A percentile compares a stretch with the other conserved stretches of the same genome.
Evolutionary conservation across 2,888 invertebrate genomes (phyloP).

Genomic region (Dynastes maya): DNA sequence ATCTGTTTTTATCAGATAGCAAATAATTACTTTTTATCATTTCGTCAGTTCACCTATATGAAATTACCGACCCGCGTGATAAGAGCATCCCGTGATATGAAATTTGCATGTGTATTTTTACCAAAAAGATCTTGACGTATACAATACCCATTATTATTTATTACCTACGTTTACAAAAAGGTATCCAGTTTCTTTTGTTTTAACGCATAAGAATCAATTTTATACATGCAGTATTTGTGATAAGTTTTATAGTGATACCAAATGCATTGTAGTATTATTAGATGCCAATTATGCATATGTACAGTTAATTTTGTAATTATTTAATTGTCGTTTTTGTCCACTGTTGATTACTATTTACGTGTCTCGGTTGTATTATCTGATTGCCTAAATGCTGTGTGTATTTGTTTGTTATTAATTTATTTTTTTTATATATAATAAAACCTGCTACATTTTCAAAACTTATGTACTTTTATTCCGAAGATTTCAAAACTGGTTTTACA

Average conservation of each 20-base stretch:
- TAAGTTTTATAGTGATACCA: slow-evolving; percentile 23
- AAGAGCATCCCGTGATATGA: neutral
- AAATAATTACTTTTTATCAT: slow-evolving; percentile 37
- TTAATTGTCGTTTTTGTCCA: neutral
- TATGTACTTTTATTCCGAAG: too few relatives aligned
- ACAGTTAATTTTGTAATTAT: slow-evolving; percentile 13
- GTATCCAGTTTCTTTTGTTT: neutral
- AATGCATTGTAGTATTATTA: slow-evolving; percentile 19
- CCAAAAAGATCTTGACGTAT: neutral
- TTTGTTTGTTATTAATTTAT: slow-evolving; percentile 5
- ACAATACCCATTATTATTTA: neutral
- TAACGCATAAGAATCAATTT: slow-evolving; percentile 1
- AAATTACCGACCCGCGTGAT: neutral
- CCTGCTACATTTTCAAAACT: neutral
- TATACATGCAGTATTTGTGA: slow-evolving; percentile 8
- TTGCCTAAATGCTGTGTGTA: neutral
- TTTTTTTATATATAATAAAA: slow-evolving; percentile 7
- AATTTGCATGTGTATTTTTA: slow-evolving; percentile 5
- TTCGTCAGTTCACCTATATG: neutral
- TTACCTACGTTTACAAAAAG: neutral
- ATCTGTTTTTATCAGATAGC: slow-evolving; percentile 29
- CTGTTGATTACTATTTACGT: neutral
- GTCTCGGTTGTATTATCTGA: neutral
- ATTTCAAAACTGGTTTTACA: too few relatives aligned
- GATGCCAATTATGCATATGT: neutral